A percentile compares a stretch with the other conserved stretches of the same genome.
Evolutionary conservation across 2,797 vertebrate genomes (phyloP).

Genomic region (Chelon auratus): DNA sequence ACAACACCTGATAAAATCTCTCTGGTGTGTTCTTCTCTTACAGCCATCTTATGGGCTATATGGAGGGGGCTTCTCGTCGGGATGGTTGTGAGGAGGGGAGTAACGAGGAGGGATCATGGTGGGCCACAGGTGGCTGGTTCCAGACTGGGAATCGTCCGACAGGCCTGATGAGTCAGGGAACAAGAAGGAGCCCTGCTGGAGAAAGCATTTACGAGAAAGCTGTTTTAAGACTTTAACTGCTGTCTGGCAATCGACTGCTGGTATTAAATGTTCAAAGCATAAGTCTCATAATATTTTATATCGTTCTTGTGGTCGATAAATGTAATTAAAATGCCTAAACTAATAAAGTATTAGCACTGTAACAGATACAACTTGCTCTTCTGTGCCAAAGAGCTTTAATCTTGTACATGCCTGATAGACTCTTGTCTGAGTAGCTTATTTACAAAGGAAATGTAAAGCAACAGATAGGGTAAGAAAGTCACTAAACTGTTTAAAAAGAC

Average conservation of each 20-base stretch:
- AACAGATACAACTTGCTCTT: no score
- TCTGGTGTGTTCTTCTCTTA: constrained; percentile 15
- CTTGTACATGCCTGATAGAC: no score
- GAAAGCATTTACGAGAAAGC: neutral
- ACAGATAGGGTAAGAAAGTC: no score
- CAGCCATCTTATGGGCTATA: constrained; percentile 89
- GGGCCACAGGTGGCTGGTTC: constrained; percentile 95
- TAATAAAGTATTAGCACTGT: no score
- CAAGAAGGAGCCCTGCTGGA: constrained; percentile 87
- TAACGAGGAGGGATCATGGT: constrained; percentile 93
- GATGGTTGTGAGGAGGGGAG: constrained; percentile 94
- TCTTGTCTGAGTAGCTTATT: no score
- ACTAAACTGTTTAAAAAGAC: no score
- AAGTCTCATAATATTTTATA: no score
- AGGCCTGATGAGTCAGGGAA: constrained; percentile 91
- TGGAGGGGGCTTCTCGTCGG: constrained; percentile 97
- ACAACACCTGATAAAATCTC: constrained; percentile 7
- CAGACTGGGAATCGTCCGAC: constrained; percentile 94
- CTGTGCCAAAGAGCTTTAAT: no score
- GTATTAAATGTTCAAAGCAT: neutral
- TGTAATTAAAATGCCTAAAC: no score
- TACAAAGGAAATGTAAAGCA: no score
- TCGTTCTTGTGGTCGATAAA: no score
- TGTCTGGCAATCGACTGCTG: accelerated
- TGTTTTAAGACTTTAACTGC: neutral